Evolutionary conservation across 2,113 vertebrate genomes (phyloP).

Genomic region (Epinephelus fuscoguttatus): DNA sequence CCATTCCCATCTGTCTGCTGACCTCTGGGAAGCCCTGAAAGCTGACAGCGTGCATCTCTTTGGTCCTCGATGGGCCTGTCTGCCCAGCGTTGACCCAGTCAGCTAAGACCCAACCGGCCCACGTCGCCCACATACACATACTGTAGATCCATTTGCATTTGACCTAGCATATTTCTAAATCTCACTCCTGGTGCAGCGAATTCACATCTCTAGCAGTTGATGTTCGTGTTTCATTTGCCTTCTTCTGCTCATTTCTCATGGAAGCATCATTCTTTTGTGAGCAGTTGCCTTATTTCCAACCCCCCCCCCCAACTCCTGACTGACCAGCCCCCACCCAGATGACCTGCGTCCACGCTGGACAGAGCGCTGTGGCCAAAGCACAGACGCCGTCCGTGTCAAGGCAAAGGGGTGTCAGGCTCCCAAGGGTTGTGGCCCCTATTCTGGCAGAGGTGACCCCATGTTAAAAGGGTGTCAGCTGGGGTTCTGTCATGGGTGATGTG

Average conservation of each 20-base stretch:
- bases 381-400: conserved; percentile 46
- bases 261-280: conserved; percentile 36
- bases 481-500: conserved; percentile 80
- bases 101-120: conserved; percentile 41
- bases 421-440: conserved; percentile 82
- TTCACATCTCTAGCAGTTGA: neutral
- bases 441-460: conserved; percentile 81
- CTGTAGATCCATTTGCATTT: conserved; percentile 11
- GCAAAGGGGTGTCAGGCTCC: conserved; percentile 77
- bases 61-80: conserved; percentile 69
- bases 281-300: conserved; percentile 9
- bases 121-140: neutral
- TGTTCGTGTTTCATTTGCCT: neutral
- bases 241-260: neutral
- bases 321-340: conserved; percentile 30
- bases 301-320: conserved; percentile 8
- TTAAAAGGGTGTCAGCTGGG: conserved; percentile 87
- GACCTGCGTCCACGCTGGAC: conserved; percentile 38
- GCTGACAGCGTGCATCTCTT: conserved; percentile 64
- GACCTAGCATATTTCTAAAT: conserved; percentile 7
- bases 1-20: conserved; percentile 87
- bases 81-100: conserved; percentile 66
- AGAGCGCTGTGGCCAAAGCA: conserved; percentile 42
- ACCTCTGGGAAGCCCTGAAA: conserved; percentile 78
- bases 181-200: neutral